Conservation (phyloP, 2,888 invertebrate species). For the Diachrysia chrysitis region DNA sequence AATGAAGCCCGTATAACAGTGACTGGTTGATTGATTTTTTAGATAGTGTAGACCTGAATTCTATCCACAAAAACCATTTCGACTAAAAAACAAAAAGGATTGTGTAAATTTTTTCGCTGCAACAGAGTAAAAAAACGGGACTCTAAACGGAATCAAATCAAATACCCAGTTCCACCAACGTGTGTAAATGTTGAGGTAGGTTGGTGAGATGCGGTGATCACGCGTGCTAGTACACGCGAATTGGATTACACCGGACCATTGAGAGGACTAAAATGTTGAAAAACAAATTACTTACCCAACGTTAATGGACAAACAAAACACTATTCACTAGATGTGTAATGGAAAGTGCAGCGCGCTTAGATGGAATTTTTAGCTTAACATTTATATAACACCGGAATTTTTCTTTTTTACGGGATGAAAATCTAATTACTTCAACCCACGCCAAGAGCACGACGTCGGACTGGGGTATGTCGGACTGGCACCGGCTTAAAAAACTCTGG, state of each 20-base stretch:
- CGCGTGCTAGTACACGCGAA: slow-evolving; percentile 66
- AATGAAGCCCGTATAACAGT: neutral
- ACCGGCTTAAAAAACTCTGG: too few relatives aligned
- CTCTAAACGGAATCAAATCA: slow-evolving; percentile 63
- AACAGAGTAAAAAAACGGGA: slow-evolving; percentile 24
- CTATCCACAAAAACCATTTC: slow-evolving; percentile 5
- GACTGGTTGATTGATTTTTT: neutral
- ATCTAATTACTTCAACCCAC: too few relatives aligned
- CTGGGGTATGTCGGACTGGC: too few relatives aligned
- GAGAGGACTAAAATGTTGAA: slow-evolving; percentile 69
- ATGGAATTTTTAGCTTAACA: neutral
- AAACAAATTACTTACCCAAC: slow-evolving; percentile 68
- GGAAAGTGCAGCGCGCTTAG: slow-evolving; percentile 20
- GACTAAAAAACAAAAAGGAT: slow-evolving; percentile 15
- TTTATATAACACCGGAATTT: too few relatives aligned
- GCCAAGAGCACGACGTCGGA: too few relatives aligned
- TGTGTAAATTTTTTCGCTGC: slow-evolving; percentile 25
- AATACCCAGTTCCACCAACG: slow-evolving; percentile 51
- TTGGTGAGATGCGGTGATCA: slow-evolving; percentile 51
- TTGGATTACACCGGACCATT: slow-evolving; percentile 71
- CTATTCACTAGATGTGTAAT: slow-evolving; percentile 30
- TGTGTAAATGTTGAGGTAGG: slow-evolving; percentile 49
- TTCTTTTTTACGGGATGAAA: too few relatives aligned
- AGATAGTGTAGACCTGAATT: neutral
- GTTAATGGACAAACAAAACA: slow-evolving; percentile 52